Evolutionary conservation across 2,888 invertebrate genomes (phyloP).

Genomic region (Melanophora roralis): DNA sequence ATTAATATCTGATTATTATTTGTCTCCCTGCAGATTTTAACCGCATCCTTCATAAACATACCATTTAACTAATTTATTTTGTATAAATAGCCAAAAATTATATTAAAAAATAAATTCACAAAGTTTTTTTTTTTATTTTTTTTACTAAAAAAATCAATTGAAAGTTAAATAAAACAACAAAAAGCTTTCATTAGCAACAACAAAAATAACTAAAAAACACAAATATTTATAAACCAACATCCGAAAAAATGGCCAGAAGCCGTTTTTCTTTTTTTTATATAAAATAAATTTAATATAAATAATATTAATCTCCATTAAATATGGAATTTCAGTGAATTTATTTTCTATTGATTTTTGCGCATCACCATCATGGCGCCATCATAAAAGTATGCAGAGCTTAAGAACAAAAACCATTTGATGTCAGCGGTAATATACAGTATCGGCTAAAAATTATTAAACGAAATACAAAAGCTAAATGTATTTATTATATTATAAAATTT

Average conservation of each 20-base stretch:
- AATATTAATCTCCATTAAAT: conserved; percentile 74
- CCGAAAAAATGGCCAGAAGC: conserved; percentile 20
- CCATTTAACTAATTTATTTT: conserved; percentile 46
- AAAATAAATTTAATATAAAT: conserved; percentile 42
- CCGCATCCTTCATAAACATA: conserved; percentile 28
- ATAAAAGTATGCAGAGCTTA: conserved; percentile 16
- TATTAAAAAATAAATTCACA: conserved; percentile 26
- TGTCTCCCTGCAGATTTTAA: too few species aligned
- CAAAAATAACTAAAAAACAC: neutral
- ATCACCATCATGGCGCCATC: conserved; percentile 66
- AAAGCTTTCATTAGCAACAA: neutral
- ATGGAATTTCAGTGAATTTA: conserved; percentile 72
- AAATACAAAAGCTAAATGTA: too few species aligned
- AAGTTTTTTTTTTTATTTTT: conserved; percentile 9
- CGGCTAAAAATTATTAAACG: too few species aligned
- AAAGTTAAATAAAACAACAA: neutral
- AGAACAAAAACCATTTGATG: neutral
- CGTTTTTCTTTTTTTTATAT: neutral
- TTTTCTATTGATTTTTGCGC: conserved; percentile 62
- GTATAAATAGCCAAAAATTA: conserved; percentile 21
- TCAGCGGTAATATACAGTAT: too few species aligned
- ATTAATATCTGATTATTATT: too few species aligned
- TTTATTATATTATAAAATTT: too few species aligned
- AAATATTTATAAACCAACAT: too few species aligned
- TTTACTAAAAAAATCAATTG: conserved; percentile 39